phyloP scores from a whole-genome alignment of 2,888 invertebrate species.

The Cephus runcator region DNA sequence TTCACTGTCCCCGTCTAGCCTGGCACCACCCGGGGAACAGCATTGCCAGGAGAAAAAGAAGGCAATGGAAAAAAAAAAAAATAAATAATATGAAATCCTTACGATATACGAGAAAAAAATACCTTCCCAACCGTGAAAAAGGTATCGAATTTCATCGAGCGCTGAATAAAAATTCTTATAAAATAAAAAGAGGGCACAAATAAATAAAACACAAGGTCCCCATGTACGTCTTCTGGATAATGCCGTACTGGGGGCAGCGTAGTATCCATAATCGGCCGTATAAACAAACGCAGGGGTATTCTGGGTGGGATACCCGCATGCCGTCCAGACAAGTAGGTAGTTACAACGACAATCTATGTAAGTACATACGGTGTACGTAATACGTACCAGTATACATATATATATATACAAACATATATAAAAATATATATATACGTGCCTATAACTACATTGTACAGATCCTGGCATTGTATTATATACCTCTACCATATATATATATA shows the following conservation, averaged over 20 bases:
- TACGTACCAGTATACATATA: neutral
- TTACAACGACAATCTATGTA: slow-evolving; percentile 28
- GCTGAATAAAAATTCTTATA: neutral
- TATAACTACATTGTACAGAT: neutral
- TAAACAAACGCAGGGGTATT: neutral
- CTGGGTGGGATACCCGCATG: slow-evolving; percentile 13
- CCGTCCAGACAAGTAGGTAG: slow-evolving; percentile 27
- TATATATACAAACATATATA: neutral
- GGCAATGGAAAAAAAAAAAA: neutral
- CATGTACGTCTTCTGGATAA: neutral
- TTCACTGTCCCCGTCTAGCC: slow-evolving; percentile 5
- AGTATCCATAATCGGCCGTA: slow-evolving; percentile 5
- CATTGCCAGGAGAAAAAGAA: neutral
- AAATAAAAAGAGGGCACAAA: neutral
- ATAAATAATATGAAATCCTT: neutral
- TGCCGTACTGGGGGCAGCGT: neutral
- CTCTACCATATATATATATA: no score
- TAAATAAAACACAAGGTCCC: neutral
- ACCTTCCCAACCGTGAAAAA: neutral
- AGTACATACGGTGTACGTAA: neutral
- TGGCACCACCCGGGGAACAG: neutral
- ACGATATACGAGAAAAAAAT: neutral
- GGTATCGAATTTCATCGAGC: neutral
- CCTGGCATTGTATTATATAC: neutral
- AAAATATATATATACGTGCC: neutral